Evolutionary conservation across 1,140 invertebrate species (phyloP).

Genomic region (Papilio xuthus): DNA sequence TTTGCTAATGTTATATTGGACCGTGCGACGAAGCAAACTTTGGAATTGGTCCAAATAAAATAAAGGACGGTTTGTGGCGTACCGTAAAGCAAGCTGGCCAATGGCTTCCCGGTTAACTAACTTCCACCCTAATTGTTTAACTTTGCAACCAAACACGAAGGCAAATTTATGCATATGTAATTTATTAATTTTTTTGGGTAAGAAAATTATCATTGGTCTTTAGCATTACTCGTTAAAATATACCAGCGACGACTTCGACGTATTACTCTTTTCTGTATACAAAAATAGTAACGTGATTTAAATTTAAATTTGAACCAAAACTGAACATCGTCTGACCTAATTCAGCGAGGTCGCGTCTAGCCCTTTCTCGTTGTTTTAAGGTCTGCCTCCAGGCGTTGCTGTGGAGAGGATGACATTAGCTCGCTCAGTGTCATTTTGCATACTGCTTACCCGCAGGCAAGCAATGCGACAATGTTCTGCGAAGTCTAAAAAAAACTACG

Average conservation of each 20-base stretch:
- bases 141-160: background rate
- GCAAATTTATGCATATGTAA: background rate
- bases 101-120: background rate
- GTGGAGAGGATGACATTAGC: background rate
- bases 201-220: background rate
- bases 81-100: background rate
- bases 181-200: background rate
- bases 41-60: slow-evolving; percentile 10
- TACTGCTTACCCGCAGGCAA: background rate
- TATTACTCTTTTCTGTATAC: background rate
- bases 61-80: background rate
- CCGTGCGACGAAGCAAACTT: background rate
- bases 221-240: background rate
- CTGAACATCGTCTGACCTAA: slow-evolving; percentile 10
- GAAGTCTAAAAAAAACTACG: background rate
- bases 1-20: slow-evolving; percentile 6
- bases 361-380: background rate
- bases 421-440: background rate
- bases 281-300: background rate
- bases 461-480: background rate
- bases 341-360: background rate
- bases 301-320: background rate
- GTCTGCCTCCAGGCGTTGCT: background rate
- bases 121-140: slow-evolving; percentile 7
- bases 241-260: background rate